Percentiles rank a stretch among this genome's conserved stretches.
Evolutionary conservation across 2,888 invertebrate species (phyloP).

Genomic region (Lithophane semibrunnea): DNA sequence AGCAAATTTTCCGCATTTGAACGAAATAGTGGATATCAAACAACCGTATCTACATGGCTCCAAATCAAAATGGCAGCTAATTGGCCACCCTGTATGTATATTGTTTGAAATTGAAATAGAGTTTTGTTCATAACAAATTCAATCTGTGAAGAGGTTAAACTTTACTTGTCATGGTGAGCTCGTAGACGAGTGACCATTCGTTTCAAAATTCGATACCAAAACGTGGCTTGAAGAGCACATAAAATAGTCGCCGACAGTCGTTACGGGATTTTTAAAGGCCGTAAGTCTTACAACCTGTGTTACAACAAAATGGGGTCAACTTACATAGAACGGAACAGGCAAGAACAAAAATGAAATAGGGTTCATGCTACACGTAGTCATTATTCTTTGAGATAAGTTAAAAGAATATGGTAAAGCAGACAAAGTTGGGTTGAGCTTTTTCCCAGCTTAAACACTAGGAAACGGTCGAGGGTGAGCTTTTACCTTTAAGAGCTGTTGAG

Average conservation of each 20-base stretch:
- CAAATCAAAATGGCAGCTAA: too few species aligned
- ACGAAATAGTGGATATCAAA: too few species aligned
- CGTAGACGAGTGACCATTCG: background rate
- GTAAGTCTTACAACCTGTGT: constrained; percentile 2
- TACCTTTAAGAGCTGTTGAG: background rate
- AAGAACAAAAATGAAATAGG: background rate
- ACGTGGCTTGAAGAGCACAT: constrained; percentile 10
- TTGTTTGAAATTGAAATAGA: too few species aligned
- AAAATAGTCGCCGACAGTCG: constrained; percentile 17
- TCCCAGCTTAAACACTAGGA: background rate
- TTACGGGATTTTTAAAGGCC: background rate
- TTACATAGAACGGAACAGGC: background rate
- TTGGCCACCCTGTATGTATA: too few species aligned
- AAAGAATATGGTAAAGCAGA: too few species aligned
- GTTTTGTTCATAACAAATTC: too few species aligned
- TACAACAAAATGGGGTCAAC: background rate
- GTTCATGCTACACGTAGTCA: background rate
- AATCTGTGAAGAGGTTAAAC: too few species aligned
- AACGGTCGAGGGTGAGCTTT: background rate
- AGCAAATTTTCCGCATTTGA: too few species aligned
- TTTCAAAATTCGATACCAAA: constrained; percentile 2
- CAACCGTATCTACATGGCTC: too few species aligned
- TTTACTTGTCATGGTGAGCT: background rate
- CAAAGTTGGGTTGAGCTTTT: background rate
- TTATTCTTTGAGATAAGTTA: background rate